phyloP scores from a whole-genome alignment of 2,797 vertebrate genomes.

The Holocentrus rufus region DNA sequence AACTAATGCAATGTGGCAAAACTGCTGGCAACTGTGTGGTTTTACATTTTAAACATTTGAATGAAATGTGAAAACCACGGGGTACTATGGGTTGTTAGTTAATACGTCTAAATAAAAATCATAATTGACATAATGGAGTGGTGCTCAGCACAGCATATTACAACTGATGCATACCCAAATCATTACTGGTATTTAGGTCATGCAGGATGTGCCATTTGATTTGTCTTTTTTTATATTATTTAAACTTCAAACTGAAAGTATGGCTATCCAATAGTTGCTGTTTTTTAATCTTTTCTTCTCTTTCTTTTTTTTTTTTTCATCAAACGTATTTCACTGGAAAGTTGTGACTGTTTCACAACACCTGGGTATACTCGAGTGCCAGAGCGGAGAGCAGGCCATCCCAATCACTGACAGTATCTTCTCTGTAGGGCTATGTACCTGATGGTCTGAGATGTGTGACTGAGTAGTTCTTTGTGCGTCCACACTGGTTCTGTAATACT shows the following conservation, averaged over 20 bases:
- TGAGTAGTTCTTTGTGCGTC: conserved; percentile 66
- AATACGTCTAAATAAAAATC: conserved; percentile 40
- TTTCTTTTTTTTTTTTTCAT: neutral
- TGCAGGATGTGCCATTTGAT: conserved; percentile 50
- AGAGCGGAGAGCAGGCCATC: conserved; percentile 48
- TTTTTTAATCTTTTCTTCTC: conserved; percentile 34
- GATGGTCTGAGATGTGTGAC: conserved; percentile 60
- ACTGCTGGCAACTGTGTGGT: conserved; percentile 17
- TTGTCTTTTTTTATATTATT: conserved; percentile 47
- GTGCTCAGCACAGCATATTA: conserved; percentile 49
- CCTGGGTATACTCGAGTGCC: conserved; percentile 48
- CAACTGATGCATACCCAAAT: conserved; percentile 61
- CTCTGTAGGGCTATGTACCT: conserved; percentile 69
- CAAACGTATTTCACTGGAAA: conserved; percentile 16
- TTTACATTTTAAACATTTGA: conserved; percentile 49
- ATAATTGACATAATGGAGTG: conserved; percentile 35
- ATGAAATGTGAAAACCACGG: conserved; percentile 45
- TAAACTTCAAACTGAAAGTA: conserved; percentile 23
- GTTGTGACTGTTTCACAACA: conserved; percentile 23
- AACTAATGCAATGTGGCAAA: conserved; percentile 40
- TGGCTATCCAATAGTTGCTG: conserved; percentile 12
- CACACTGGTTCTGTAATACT: conserved; percentile 71
- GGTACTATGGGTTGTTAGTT: no score
- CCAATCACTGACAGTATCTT: conserved; percentile 60
- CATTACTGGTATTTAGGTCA: conserved; percentile 63